Evolutionary conservation across 2,888 invertebrate genomes (phyloP).

Genomic region (Ceriagrion tenellum): DNA sequence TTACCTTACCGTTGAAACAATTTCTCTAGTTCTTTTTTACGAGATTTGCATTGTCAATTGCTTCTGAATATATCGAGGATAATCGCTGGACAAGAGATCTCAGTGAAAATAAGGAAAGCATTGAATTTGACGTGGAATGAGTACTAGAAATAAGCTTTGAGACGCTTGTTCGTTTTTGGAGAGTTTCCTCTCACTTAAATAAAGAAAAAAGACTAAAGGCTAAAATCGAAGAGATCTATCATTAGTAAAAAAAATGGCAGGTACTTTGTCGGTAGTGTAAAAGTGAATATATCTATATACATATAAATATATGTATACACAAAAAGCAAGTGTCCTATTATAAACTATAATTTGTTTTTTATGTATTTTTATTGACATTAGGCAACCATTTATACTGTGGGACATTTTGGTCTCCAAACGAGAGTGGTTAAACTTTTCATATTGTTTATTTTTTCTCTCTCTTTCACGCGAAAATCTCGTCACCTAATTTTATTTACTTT

Average conservation of each 20-base stretch:
- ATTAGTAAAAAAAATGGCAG: conserved; percentile 70
- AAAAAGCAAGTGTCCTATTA: conserved; percentile 71
- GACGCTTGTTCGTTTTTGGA: conserved; percentile 53
- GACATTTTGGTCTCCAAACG: conserved; percentile 51
- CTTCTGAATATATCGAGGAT: conserved; percentile 10
- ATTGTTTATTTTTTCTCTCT: conserved; percentile 53
- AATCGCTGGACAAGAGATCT: conserved; percentile 52
- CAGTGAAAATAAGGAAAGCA: conserved; percentile 44
- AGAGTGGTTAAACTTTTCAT: conserved; percentile 50
- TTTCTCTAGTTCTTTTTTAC: background rate
- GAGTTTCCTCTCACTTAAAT: conserved; percentile 58
- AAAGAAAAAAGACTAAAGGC: conserved; percentile 50
- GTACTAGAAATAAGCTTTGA: conserved; percentile 53
- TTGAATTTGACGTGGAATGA: conserved; percentile 34
- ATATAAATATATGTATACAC: conserved; percentile 71
- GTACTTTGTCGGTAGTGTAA: conserved; percentile 71
- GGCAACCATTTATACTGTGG: conserved; percentile 41
- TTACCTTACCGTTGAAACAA: background rate
- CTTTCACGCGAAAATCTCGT: conserved; percentile 43
- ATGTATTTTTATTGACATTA: conserved; percentile 70
- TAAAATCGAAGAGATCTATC: conserved; percentile 71
- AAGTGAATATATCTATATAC: conserved; percentile 71
- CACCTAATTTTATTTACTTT: conserved; percentile 54
- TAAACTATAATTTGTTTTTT: conserved; percentile 69
- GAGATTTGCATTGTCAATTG: conserved; percentile 24